Conservation (phyloP, 2,797 vertebrate species). For the Balearica regulorum region DNA sequence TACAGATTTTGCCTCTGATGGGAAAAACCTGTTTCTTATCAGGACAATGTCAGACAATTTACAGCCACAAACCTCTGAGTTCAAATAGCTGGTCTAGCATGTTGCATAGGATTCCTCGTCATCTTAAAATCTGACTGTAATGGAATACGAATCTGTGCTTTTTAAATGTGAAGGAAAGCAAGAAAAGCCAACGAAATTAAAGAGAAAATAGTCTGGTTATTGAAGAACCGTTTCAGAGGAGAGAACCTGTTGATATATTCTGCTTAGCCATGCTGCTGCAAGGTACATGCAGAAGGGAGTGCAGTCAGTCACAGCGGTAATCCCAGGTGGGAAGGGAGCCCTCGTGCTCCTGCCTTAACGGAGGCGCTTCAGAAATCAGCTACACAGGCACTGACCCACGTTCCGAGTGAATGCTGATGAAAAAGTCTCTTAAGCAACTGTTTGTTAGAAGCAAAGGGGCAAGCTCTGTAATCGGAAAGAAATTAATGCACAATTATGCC, state of each 20-base stretch:
- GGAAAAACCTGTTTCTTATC: neutral
- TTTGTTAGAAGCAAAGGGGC: neutral
- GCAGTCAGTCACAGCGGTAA: too few relatives aligned
- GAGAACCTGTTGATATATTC: neutral
- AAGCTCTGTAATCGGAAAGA: neutral
- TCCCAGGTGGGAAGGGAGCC: neutral
- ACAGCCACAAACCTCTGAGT: neutral
- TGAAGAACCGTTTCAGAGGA: neutral
- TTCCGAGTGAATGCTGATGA: neutral
- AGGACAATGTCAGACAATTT: neutral
- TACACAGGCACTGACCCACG: neutral
- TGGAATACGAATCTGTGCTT: neutral
- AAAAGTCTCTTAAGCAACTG: neutral
- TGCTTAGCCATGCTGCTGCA: neutral
- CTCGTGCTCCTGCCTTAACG: neutral
- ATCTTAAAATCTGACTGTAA: neutral
- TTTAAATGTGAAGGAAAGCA: neutral
- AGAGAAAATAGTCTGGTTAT: neutral
- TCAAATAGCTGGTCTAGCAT: neutral
- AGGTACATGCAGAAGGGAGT: neutral
- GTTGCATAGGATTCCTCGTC: neutral
- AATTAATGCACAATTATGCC: neutral
- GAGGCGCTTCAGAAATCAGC: neutral
- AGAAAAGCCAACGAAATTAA: neutral
- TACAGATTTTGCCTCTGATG: neutral